phyloP scores from a whole-genome alignment of 2,113 vertebrate genomes.

The Ondatra zibethicus region DNA sequence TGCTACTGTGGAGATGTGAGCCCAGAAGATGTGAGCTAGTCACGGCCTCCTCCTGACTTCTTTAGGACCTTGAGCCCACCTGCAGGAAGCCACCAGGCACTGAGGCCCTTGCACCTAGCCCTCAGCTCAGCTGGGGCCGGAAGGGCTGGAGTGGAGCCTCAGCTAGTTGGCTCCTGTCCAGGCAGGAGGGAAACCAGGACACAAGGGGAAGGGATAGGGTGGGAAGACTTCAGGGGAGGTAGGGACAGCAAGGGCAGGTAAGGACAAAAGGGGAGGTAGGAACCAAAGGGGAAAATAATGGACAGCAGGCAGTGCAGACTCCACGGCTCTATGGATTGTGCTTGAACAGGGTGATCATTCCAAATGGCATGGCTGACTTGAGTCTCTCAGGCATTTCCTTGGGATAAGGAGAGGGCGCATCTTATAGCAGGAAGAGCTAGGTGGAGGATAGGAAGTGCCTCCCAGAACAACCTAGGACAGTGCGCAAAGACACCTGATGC shows the following conservation, averaged over 20 bases:
- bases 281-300: neutral
- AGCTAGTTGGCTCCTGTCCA: too few species aligned
- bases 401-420: neutral
- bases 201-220: neutral
- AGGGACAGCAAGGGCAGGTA: neutral
- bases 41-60: too few species aligned
- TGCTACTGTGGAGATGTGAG: too few species aligned
- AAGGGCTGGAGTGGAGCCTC: neutral
- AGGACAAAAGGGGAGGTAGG: neutral
- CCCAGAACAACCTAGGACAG: neutral
- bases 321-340: neutral
- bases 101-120: neutral
- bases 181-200: neutral
- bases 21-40: neutral
- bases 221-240: neutral
- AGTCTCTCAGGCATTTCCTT: neutral
- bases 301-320: neutral
- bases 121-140: neutral
- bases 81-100: neutral
- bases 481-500: neutral
- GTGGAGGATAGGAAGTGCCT: fast-evolving
- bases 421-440: neutral
- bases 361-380: neutral
- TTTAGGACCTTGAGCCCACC: neutral
- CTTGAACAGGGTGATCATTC: neutral